Evolutionary conservation across 2,797 vertebrate genomes (phyloP), one percentile per base, ranked within the genome.

Genomic region (Tolypeutes matacus): DNA sequence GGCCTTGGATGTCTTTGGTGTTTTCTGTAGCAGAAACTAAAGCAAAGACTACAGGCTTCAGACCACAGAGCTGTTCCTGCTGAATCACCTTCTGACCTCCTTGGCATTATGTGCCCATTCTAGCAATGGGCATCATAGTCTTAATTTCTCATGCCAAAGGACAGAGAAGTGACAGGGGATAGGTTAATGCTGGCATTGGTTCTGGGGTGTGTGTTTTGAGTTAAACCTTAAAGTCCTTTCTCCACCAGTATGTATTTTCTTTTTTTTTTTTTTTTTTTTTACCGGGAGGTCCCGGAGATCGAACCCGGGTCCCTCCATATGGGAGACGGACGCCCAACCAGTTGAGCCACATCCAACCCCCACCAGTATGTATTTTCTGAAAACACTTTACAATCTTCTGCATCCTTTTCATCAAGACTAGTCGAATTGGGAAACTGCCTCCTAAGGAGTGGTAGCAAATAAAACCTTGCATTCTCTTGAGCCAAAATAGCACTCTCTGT

Each of bases 391-490:
- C 31, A 83, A n/a, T 80, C 65, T 89, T 72, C 60, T 36, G 42
- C 76, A 58, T 94, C 77, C 86, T 86, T 87, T n/a, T 42, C 5
- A 88, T 67, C 77, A 64, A 53, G 60, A 75, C 85, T 80, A n/a
- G 60, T 97, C 86, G 76, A 17, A 64, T 60, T 27, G 93, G 77
- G 29, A 62, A 51, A 58, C 77, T 94, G 94, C 94, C 97, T 95
- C 96, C 95, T 93, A 76, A 95, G 86, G 96, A 93, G 95, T 89
- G 93, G 96, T 86, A 70, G 86, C 29, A 25, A 95, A 96, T 93
- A 93, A 96, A 97, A 92, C 56, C 89, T 90, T 70, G 65, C 65
- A 6, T 86, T 91, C 88, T 92, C 46, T 58, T 95, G 89, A 98
- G 94, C 94, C 95, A 78, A 80, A 72, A 82, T 75, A 62, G 72